Conservation (phyloP, 2,797 vertebrate species). For the Catamblyrhynchus diadema region DNA sequence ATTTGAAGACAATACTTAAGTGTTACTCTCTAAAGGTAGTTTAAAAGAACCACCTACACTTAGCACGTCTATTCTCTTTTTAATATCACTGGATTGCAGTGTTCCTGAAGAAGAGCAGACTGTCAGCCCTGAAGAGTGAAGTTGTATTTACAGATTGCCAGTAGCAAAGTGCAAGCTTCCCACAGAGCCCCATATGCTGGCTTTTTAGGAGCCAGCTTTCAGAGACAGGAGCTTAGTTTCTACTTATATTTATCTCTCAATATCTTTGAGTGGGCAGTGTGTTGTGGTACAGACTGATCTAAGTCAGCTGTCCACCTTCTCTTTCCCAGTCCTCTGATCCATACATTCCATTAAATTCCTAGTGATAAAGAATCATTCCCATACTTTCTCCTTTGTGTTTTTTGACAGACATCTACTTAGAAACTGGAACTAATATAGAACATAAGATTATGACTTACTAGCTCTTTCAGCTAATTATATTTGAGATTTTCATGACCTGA, state of each 20-base stretch:
- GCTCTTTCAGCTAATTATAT: neutral
- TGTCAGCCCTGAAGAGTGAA: neutral
- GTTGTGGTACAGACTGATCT: neutral
- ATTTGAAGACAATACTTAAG: neutral
- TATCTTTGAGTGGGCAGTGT: neutral
- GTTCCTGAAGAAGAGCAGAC: neutral
- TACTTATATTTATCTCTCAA: neutral
- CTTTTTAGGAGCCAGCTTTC: neutral
- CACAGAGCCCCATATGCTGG: neutral
- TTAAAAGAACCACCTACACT: conserved; percentile 30
- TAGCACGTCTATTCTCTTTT: neutral
- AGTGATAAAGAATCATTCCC: neutral
- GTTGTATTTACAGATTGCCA: neutral
- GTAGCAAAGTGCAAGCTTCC: conserved; percentile 4
- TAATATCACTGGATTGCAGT: neutral
- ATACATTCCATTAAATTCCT: neutral
- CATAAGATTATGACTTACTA: neutral
- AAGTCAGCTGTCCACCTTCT: neutral
- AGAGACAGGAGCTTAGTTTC: neutral
- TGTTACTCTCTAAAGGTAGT: neutral
- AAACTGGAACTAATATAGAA: neutral
- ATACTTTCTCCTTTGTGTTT: neutral
- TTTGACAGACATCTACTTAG: neutral
- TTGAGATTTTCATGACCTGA: neutral
- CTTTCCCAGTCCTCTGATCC: neutral